phyloP scores from a whole-genome alignment of 2,888 invertebrate species.

The Phymatocera aterrima region DNA sequence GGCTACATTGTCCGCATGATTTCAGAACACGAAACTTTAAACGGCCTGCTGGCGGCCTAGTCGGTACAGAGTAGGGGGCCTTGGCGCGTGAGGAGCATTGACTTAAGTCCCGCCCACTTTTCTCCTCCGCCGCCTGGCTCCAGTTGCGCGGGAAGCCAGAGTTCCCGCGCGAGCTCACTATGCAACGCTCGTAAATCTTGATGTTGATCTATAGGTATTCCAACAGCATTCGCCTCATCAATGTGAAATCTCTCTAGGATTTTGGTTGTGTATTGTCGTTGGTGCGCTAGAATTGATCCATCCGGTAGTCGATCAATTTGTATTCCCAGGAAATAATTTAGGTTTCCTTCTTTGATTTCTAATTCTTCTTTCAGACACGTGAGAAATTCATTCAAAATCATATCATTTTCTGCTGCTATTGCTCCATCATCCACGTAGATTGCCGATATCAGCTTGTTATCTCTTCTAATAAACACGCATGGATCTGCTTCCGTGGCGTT shows the following conservation, averaged over 20 bases:
- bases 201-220: slow-evolving; percentile 51
- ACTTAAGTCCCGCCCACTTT: too few relatives aligned
- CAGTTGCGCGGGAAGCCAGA: too few relatives aligned
- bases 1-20: too few relatives aligned
- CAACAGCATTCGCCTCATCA: slow-evolving; percentile 54
- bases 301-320: slow-evolving; percentile 52
- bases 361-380: slow-evolving; percentile 45
- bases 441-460: slow-evolving; percentile 55
- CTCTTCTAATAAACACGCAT: slow-evolving; percentile 60
- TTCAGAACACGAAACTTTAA: too few relatives aligned
- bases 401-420: slow-evolving; percentile 50
- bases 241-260: slow-evolving; percentile 49
- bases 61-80: too few relatives aligned
- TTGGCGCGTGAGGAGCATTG: too few relatives aligned
- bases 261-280: slow-evolving; percentile 46
- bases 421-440: slow-evolving; percentile 66
- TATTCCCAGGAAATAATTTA: slow-evolving; percentile 53
- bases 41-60: too few relatives aligned
- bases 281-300: slow-evolving; percentile 50
- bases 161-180: too few relatives aligned
- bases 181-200: too few relatives aligned
- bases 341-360: slow-evolving; percentile 47
- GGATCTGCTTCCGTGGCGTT: slow-evolving; percentile 59
- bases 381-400: slow-evolving; percentile 51
- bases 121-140: too few relatives aligned